phyloP scores from a whole-genome alignment of 2,113 vertebrate genomes.

The Mormoops blainvillei region DNA sequence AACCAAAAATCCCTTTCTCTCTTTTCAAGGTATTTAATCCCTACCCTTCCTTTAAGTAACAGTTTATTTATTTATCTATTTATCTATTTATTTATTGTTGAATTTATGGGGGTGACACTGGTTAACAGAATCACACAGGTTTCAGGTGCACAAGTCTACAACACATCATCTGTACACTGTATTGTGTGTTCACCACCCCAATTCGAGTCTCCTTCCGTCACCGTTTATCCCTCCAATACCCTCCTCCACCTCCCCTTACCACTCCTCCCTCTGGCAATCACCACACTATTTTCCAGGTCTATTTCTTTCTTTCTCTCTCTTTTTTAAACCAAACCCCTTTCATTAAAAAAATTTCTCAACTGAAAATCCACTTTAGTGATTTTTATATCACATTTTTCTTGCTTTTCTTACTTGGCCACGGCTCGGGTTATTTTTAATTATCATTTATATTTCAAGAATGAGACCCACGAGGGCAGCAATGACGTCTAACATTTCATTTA shows the following conservation, averaged over 20 bases:
- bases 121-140: too few species aligned
- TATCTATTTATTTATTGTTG: too few species aligned
- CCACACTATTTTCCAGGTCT: too few species aligned
- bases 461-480: neutral
- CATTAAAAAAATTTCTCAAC: neutral
- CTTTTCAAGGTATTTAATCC: neutral
- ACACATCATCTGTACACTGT: too few species aligned
- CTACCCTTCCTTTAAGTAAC: neutral
- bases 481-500: neutral
- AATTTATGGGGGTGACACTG: too few species aligned
- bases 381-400: neutral
- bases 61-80: neutral
- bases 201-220: too few species aligned
- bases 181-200: too few species aligned
- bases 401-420: neutral
- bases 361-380: neutral
- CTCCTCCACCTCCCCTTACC: too few species aligned
- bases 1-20: neutral
- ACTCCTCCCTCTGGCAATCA: too few species aligned
- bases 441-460: neutral
- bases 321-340: neutral
- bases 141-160: too few species aligned
- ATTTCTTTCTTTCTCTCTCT: too few species aligned
- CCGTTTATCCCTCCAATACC: too few species aligned
- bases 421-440: neutral